A percentile compares a stretch with the other conserved stretches of the same genome.
Evolutionary conservation across 2,797 vertebrate species (phyloP).

Genomic region (Nothura maculosa): DNA sequence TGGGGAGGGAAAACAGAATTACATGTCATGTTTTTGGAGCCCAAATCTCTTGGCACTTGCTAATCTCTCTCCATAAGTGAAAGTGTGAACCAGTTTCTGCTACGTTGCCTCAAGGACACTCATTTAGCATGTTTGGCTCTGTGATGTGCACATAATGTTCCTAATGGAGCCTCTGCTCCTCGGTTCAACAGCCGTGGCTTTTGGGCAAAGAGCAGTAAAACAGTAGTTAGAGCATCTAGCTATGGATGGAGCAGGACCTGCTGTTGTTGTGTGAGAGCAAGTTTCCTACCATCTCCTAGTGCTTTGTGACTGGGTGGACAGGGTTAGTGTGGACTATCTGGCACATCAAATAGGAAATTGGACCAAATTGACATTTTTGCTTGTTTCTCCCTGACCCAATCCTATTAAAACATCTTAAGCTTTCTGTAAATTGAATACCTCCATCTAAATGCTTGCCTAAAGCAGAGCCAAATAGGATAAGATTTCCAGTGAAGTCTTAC

Average conservation of each 20-base stretch:
- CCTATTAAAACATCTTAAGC: background rate
- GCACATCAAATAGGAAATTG: accelerated
- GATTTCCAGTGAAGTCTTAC: too few relatives aligned
- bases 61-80: background rate
- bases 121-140: background rate
- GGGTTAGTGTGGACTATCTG: background rate
- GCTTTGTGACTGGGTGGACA: background rate
- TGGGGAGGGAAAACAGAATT: background rate
- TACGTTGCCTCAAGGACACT: background rate
- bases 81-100: background rate
- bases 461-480: background rate
- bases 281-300: background rate
- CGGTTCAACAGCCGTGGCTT: background rate
- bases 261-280: background rate
- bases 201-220: background rate
- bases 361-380: background rate
- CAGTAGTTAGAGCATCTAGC: background rate
- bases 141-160: background rate
- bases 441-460: background rate
- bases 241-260: background rate
- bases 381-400: background rate
- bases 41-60: background rate
- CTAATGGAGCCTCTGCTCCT: background rate
- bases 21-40: background rate
- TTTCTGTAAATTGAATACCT: background rate